These are phyloP conservation scores for Pterobdella sp. DNA, from an alignment of 2,888 invertebrate genomes.

Conservation along the genomic window DNA sequence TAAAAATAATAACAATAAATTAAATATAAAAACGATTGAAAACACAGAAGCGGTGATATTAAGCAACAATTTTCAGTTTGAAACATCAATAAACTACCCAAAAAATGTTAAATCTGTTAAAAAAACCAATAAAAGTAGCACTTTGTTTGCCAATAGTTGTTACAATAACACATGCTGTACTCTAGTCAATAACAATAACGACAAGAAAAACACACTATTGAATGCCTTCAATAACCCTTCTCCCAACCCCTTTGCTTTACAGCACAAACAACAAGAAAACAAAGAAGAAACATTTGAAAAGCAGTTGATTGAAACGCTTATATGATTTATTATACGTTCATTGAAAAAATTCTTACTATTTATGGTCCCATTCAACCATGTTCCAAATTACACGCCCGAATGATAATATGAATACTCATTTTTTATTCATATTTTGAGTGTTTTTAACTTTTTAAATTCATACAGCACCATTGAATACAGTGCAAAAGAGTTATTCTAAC, in stretches of 20 bases:
- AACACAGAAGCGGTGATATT: background rate
- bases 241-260: background rate
- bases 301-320: background rate
- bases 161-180: too few relatives aligned
- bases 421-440: too few relatives aligned
- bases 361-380: too few relatives aligned
- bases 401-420: too few relatives aligned
- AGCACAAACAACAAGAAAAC: background rate
- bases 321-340: background rate
- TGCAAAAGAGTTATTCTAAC: too few relatives aligned
- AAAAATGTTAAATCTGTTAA: background rate
- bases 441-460: too few relatives aligned
- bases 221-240: background rate
- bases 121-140: background rate
- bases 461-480: too few relatives aligned
- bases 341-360: too few relatives aligned
- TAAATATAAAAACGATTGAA: background rate
- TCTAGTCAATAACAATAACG: background rate
- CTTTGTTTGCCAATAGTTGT: background rate
- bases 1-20: background rate
- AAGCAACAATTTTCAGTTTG: background rate
- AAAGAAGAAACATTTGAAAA: background rate
- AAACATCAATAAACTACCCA: background rate
- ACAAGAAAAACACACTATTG: background rate
- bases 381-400: too few relatives aligned